A percentile compares a stretch with the other conserved stretches of the same genome.
phyloP scores from a whole-genome alignment of 2,113 vertebrate species.

The Sminthopsis crassicaudata region DNA sequence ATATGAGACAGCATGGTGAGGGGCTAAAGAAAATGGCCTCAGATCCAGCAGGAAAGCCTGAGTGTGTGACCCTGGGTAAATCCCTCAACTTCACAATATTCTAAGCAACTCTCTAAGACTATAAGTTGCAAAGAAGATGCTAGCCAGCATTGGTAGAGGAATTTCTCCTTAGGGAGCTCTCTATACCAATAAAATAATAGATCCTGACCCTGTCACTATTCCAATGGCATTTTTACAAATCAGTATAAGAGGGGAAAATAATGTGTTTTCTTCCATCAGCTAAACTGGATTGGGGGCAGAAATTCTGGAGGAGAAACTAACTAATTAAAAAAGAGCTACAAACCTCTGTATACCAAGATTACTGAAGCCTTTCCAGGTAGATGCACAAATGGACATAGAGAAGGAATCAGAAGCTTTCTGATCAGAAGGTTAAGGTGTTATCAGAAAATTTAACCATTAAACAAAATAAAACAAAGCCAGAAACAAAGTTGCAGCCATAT shows the following conservation, averaged over 20 bases:
- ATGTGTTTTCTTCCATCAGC: not conserved
- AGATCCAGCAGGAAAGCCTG: no score
- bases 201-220: not conserved
- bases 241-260: not conserved
- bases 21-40: no score
- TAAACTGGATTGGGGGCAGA: not conserved
- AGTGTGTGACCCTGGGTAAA: no score
- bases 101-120: no score
- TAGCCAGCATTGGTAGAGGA: no score
- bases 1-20: no score
- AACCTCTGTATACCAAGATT: not conserved
- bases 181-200: not conserved
- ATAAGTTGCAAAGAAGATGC: no score
- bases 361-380: not conserved
- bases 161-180: no score
- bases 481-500: not conserved
- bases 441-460: not conserved
- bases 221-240: not conserved
- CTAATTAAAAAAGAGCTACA: not conserved
- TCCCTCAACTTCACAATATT: no score
- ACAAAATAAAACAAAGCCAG: not conserved
- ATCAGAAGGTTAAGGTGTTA: not conserved
- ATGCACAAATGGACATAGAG: not conserved
- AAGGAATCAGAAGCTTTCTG: not conserved
- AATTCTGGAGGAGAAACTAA: not conserved